Evolutionary conservation across 2,888 invertebrate genomes (phyloP), one percentile per base, ranked within the genome.

Genomic region (Macrosiphum euphorbiae): DNA sequence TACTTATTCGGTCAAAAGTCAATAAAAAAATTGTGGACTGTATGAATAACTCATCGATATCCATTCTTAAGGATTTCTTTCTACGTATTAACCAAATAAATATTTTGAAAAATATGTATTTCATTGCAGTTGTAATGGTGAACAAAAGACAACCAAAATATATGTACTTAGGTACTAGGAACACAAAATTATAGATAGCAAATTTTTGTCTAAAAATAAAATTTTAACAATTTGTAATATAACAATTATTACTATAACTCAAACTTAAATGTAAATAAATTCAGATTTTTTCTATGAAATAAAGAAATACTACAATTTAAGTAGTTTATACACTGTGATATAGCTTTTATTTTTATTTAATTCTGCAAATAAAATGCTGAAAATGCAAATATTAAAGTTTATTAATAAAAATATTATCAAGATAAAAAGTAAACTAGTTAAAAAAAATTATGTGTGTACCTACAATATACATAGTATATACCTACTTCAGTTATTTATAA

Each of bases 71-170:
- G 41, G n/a, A 11, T 47, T 91, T 92, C 3, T 61, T 86, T 3
- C 86, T 47, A 58, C 13, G 47, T 92, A 13, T 92, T 91, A 61
- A 61, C 47, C 44, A 92, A 86, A 86, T 86, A 92, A 92, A 86
- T 61, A 61, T 92, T 55, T 86, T 58, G 85, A 24, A 86, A 58
- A 47, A 47, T 10, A 24, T n/a, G n/a, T 58, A 5, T 84, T 85
- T 13, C 41, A 47, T 47, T 3, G 61, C 26, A 89, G 41, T 47
- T 44, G 7, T 89, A 61, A 89, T 13, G 26, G 5, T 58, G 10
- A 90, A 78, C 35, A 78, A 35, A 52, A 35, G 13, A 61, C 10
- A 13, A 55, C 1, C 8, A n/a, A n/a, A n/a, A n/a, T n/a, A n/a
- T n/a, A n/a, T n/a, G n/a, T n/a, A n/a, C n/a, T n/a, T n/a, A n/a